Percentiles rank a stretch among this genome's conserved stretches.
phyloP scores from a whole-genome alignment of 2,113 vertebrate species.

The Corythornis vintsioides region DNA sequence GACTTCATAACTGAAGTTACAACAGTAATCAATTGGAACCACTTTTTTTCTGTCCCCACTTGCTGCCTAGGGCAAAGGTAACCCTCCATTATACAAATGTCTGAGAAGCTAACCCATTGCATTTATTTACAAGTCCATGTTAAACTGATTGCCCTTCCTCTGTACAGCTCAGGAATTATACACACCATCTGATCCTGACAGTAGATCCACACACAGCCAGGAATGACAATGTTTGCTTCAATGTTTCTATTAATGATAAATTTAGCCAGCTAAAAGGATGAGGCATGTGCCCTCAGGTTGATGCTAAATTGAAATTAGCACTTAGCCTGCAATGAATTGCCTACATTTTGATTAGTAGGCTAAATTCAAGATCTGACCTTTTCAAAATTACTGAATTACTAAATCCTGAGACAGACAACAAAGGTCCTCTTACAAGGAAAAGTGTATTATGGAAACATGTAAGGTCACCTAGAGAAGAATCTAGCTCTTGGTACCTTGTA shows the following conservation, averaged over 20 bases:
- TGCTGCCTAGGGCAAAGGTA: not conserved
- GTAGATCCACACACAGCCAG: not conserved
- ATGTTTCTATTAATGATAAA: slow-evolving; percentile 59
- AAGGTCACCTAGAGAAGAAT: slow-evolving; percentile 50
- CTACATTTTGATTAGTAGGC: slow-evolving; percentile 56
- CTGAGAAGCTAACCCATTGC: not conserved
- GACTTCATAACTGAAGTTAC: not conserved
- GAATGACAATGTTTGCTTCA: slow-evolving; percentile 41
- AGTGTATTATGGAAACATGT: slow-evolving; percentile 21
- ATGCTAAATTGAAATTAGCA: slow-evolving; percentile 70
- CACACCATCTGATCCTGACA: slow-evolving; percentile 1
- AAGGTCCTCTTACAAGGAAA: slow-evolving; percentile 40
- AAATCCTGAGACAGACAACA: slow-evolving; percentile 37
- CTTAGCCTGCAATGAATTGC: slow-evolving; percentile 54
- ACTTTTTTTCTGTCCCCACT: not conserved
- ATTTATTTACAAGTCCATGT: slow-evolving; percentile 26
- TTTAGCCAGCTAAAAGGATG: slow-evolving; percentile 65
- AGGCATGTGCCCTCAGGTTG: slow-evolving; percentile 54
- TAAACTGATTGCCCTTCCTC: slow-evolving; percentile 24
- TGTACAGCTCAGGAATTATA: not conserved
- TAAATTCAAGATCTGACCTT: slow-evolving; percentile 65
- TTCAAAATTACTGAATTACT: slow-evolving; percentile 55
- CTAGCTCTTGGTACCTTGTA: not conserved
- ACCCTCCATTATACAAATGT: not conserved
- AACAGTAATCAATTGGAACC: not conserved